Percentiles rank a stretch among this genome's conserved stretches.
Conservation (phyloP, 2,113 vertebrate genomes). For the Chaetodon trifascialis region DNA sequence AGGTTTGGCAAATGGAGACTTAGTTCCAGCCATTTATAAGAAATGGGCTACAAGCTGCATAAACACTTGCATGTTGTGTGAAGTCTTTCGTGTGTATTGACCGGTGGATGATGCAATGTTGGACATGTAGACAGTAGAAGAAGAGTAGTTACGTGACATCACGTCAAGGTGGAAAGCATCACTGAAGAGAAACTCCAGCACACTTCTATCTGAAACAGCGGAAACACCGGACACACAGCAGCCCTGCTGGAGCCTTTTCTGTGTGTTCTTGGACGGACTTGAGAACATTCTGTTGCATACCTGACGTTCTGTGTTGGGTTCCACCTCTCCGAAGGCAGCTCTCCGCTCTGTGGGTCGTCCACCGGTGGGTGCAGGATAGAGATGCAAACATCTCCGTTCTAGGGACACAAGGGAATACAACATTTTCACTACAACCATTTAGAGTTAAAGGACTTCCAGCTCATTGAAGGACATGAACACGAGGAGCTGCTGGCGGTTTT, state of each 20-base stretch:
- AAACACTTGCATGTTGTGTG: not conserved
- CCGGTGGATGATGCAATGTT: not conserved
- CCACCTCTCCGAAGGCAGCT: slow-evolving; percentile 95
- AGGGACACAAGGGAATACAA: not conserved
- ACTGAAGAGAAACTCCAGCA: not conserved
- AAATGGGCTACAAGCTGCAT: not conserved
- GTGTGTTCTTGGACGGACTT: too few relatives aligned
- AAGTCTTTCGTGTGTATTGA: not conserved
- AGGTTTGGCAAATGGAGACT: not conserved
- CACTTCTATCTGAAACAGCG: too few relatives aligned
- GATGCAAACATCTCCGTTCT: slow-evolving; percentile 97
- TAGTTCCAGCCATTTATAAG: not conserved
- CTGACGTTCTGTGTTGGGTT: slow-evolving; percentile 98
- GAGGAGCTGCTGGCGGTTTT: too few relatives aligned
- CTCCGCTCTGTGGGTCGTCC: slow-evolving; percentile 96
- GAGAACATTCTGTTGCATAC: slow-evolving; percentile 68
- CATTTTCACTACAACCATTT: not conserved
- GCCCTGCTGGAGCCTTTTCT: too few relatives aligned
- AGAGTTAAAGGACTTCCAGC: not conserved
- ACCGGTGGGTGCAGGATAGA: slow-evolving; percentile 95
- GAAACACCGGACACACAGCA: not conserved
- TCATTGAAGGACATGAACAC: not conserved
- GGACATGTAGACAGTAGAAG: not conserved
- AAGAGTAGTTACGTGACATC: not conserved
- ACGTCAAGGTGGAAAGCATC: not conserved